phyloP scores from a whole-genome alignment of 2,113 vertebrate species.

The Strix uralensis region DNA sequence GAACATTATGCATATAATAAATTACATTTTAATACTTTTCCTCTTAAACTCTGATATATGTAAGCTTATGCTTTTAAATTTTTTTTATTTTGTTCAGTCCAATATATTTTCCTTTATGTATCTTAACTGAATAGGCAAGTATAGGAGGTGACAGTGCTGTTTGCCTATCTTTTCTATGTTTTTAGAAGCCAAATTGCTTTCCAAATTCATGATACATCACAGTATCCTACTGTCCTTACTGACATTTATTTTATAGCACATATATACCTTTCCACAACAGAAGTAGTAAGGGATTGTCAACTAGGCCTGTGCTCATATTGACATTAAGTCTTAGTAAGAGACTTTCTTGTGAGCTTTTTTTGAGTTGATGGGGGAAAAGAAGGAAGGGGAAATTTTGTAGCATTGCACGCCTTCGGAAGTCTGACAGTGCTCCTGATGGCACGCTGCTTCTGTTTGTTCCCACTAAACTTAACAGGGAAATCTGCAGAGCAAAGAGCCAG shows the following conservation, averaged over 20 bases:
- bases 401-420: background rate
- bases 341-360: background rate
- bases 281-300: background rate
- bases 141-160: background rate
- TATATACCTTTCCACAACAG: background rate
- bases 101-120: background rate
- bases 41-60: slow-evolving; percentile 15
- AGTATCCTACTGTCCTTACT: background rate
- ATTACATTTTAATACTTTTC: slow-evolving; percentile 57
- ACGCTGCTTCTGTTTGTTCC: background rate
- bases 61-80: background rate
- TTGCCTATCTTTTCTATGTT: background rate
- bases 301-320: background rate
- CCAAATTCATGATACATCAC: background rate
- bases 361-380: background rate
- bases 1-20: slow-evolving; percentile 16
- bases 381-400: background rate
- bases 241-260: background rate
- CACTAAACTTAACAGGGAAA: background rate
- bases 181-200: slow-evolving; percentile 34
- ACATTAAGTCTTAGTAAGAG: background rate
- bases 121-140: background rate
- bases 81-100: background rate
- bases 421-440: background rate
- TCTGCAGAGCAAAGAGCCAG: background rate